Base-by-base conservation (phyloP, 2,113 vertebrate genomes). In the Tragelaphus scriptus region DNA sequence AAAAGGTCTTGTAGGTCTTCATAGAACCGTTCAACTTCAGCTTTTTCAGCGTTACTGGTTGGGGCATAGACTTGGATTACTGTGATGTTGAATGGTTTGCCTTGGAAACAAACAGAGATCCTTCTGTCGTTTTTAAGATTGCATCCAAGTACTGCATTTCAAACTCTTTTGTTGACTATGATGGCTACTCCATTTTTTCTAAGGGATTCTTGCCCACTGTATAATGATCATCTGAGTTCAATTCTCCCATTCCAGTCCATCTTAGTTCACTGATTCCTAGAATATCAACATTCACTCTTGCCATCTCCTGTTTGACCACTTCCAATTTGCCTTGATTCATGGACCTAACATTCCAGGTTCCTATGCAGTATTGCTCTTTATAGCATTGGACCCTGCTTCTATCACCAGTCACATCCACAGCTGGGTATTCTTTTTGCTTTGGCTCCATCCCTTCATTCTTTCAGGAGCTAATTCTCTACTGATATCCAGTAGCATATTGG, bases 101-200 rank as follows among this genome's bases (percentile, higher is more conserved):
- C n/a, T 21, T 68, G 8, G 65, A 36, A 68, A 68, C 3, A 4
- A 68, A 68, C 65, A 68, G n/a, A 68, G 65, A 21, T 36, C 4
- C 5, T 68, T 68, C 65, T 68, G 17, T 36, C 0, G 0, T 68
- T 68, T 68, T 21, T 36, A 17, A 68, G 8, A 68, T 21, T 68
- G n/a, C 0, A 68, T 21, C 65, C 17, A 68, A 36, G 32, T 68
- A 36, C 2, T 68, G n/a, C 17, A 68, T 68, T 68, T 68, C 17
- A 10, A 9, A 68, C 17, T 68, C 32, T 68, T 5, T 68, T 68
- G 17, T 68, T 68, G 65, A 68, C 65, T 0, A 21, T 21, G 32
- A 21, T 36, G 65, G 8, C 65, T 68, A 68, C 2, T 68, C 65
- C 17, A 36, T 68, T 68, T 68, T 68, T 68, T 36, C 65, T 68